Evolutionary conservation across 92 coral and sea anemone genomes (phyloP).

Genomic region (Porites lobata): DNA sequence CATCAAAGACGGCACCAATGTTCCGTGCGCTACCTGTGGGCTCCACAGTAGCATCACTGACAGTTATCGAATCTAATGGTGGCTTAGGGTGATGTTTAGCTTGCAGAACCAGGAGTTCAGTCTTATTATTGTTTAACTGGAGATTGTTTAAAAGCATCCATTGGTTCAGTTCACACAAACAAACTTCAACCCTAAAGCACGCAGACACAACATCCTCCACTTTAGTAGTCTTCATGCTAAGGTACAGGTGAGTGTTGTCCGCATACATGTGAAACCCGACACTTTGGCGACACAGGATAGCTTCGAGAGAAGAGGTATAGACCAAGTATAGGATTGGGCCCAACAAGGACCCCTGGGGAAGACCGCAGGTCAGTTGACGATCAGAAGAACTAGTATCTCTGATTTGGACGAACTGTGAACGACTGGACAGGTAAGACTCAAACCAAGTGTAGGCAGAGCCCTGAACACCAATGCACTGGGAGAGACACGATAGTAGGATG

Average conservation of each 20-base stretch:
- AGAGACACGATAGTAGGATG: conserved; percentile 16
- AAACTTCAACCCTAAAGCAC: conserved; percentile 15
- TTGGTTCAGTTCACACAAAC: conserved; percentile 14
- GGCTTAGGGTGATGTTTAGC: conserved; percentile 25
- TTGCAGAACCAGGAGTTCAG: conserved; percentile 23
- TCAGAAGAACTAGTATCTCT: too few relatives aligned
- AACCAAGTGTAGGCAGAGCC: conserved; percentile 35
- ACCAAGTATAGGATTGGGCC: conserved; percentile 22
- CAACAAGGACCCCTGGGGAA: conserved; percentile 24
- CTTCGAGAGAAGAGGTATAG: too few relatives aligned
- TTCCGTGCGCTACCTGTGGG: conserved; percentile 17
- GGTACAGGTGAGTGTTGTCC: neutral
- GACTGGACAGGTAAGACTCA: conserved; percentile 10
- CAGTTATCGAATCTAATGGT: neutral
- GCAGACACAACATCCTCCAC: conserved; percentile 34
- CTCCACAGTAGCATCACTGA: conserved; percentile 21
- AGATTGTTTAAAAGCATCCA: conserved; percentile 24
- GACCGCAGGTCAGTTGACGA: conserved; percentile 28
- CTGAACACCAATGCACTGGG: conserved; percentile 23
- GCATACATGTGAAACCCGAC: too few relatives aligned
- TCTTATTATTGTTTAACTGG: conserved; percentile 10
- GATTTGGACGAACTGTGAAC: too few relatives aligned
- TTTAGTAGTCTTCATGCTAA: conserved; percentile 16
- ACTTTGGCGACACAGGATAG: too few relatives aligned
- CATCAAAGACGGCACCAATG: conserved; percentile 18